These are phyloP conservation scores for Carassius gibelio DNA, from an alignment of 2,113 vertebrate genomes.

Conservation along the genomic window DNA sequence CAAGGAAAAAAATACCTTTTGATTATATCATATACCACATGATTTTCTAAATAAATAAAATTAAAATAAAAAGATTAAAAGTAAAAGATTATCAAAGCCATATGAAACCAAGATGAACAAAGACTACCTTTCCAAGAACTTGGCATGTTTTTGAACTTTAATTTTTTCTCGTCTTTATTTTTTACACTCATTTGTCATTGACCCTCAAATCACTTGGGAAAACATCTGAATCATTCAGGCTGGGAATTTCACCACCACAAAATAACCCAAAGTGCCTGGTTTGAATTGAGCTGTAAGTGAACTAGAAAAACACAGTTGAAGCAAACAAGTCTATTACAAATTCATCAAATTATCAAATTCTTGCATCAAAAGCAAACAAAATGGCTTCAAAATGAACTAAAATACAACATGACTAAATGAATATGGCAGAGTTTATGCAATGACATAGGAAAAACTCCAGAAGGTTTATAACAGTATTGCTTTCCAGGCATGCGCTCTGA, in stretches of 20 bases:
- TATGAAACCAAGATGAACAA: not conserved
- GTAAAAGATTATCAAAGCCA: not conserved
- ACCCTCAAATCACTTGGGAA: not conserved
- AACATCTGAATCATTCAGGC: not conserved
- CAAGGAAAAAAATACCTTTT: too few relatives aligned
- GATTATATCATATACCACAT: too few relatives aligned
- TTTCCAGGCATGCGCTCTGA: not conserved
- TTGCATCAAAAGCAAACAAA: not conserved
- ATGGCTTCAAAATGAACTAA: not conserved
- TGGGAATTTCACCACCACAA: not conserved
- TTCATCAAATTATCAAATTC: slow-evolving; percentile 15
- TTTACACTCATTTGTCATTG: not conserved
- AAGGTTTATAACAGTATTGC: not conserved
- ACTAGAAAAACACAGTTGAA: not conserved
- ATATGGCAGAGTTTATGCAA: not conserved
- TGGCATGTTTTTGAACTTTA: not conserved
- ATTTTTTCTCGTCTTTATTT: not conserved
- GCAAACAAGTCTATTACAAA: not conserved
- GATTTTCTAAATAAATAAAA: not conserved
- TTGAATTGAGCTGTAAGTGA: not conserved
- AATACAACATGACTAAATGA: not conserved
- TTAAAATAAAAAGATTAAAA: too few relatives aligned
- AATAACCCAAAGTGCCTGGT: not conserved
- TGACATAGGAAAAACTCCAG: not conserved
- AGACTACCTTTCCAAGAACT: not conserved